phyloP scores from a whole-genome alignment of 1,140 invertebrate species.

The Procambarus virginalis region DNA sequence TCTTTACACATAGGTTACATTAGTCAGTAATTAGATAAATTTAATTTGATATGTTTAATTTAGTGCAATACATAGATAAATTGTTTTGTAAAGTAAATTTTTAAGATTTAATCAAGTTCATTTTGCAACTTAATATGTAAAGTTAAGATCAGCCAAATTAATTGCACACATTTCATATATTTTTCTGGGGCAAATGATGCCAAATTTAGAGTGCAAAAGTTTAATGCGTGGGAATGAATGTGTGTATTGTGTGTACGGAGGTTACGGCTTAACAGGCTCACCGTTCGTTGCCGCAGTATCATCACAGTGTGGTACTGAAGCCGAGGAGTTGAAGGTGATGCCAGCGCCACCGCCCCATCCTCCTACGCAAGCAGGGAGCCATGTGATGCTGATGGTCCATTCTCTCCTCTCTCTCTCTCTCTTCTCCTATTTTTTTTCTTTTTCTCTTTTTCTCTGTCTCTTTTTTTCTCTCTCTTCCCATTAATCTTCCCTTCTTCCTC shows the following conservation, averaged over 20 bases:
- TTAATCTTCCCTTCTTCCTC: neutral
- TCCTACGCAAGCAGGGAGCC: conserved; percentile 62
- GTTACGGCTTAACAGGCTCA: conserved; percentile 54
- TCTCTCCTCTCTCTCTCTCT: neutral
- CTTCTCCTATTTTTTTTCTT: no score
- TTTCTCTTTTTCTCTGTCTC: neutral
- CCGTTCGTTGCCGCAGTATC: conserved; percentile 58
- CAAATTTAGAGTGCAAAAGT: neutral
- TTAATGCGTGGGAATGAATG: conserved; percentile 7
- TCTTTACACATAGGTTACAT: neutral
- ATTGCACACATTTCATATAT: neutral
- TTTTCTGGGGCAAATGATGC: neutral
- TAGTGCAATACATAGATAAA: neutral
- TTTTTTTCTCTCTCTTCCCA: neutral
- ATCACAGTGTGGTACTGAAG: conserved; percentile 64
- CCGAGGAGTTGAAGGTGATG: conserved; percentile 63
- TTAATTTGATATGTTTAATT: neutral
- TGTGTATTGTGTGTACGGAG: conserved; percentile 29
- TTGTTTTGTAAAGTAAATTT: no score
- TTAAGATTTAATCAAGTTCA: no score
- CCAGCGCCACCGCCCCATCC: conserved; percentile 62
- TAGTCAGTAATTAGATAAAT: neutral
- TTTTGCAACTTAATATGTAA: neutral
- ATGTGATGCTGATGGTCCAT: conserved; percentile 53
- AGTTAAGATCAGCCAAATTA: neutral